Evolutionary conservation across 2,797 vertebrate genomes (phyloP), one percentile per base, ranked within the genome.

Genomic region (Rachycentron canadum): DNA sequence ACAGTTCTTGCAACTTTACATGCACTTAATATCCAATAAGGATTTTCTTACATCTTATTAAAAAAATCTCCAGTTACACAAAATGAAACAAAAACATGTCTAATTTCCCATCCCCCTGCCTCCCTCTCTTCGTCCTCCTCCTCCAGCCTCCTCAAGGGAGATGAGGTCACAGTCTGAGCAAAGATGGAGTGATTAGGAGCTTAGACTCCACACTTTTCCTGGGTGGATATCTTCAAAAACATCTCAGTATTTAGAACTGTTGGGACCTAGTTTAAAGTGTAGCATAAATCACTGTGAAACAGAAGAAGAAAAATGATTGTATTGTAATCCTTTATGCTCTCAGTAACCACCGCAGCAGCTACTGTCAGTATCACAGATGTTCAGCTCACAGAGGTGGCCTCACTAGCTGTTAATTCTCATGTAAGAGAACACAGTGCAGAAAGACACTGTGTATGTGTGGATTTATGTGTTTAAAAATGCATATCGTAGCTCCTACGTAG

Each of bases 141-240:
- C 59, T 82, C 72, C 76, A 62, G 41, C 69, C 70, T 32, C 76
- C 65, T 68, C 82, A 34, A 19, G 86, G 90, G 84, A 88, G 81
- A 91, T 94, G 92, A 95, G 90, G 89, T 95, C 93, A 94, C 86
- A 77, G 87, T 84, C 86, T 91, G 83, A 81, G 85, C 86, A 78
- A 78, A 91, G 86, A 93, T 84, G 81, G 76, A 89, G 84, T 82
- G 91, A 95, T 94, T 92, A 90, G 63, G 69, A 49, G 61, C 65
- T 82, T 30, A 79, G 72, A 60, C 83, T 74, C 79, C 60, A 78
- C 70, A 72, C 36, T 53, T 61, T 73, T 85, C 73, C 70, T 40
- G 21, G 50, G 41, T 26, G 61, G 65, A 72, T 80, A 83, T 82
- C 68, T 73, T 86, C 65, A 78, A 49, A 81, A 76, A 63, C 59